Evolutionary conservation across 2,888 invertebrate species (phyloP).

Genomic region (Xylophagus ater): DNA sequence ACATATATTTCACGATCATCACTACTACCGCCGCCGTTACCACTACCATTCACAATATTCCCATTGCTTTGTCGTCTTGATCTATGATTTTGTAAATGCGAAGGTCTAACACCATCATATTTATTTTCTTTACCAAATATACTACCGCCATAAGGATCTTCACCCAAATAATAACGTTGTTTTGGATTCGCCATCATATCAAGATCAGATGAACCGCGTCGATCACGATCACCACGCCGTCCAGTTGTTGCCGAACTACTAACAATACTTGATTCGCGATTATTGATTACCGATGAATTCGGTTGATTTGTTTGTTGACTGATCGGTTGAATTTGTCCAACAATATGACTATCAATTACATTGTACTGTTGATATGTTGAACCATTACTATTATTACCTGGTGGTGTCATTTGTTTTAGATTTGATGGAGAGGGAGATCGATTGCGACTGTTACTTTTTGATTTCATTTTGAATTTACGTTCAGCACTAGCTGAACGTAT

Average conservation of each 20-base stretch:
- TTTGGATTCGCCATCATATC: conserved; percentile 44
- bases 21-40: conserved; percentile 14
- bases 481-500: conserved; percentile 64
- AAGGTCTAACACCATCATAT: conserved; percentile 55
- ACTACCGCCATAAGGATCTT: conserved; percentile 74
- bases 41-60: conserved; percentile 26
- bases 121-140: conserved; percentile 77
- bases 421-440: conserved; percentile 45
- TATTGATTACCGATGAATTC: conserved; percentile 20
- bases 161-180: conserved; percentile 73
- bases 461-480: conserved; percentile 50
- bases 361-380: conserved; percentile 40
- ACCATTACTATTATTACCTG: conserved; percentile 21
- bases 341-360: conserved; percentile 39
- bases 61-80: conserved; percentile 21
- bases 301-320: conserved; percentile 19
- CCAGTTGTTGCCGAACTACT: conserved; percentile 23
- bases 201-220: conserved; percentile 25
- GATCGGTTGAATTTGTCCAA: conserved; percentile 22
- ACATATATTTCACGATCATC: conserved; percentile 27
- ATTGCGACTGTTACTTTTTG: conserved; percentile 39
- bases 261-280: conserved; percentile 24
- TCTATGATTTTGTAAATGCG: conserved; percentile 29
- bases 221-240: conserved; percentile 20
- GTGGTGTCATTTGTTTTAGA: conserved; percentile 37